Evolutionary conservation across 2,113 vertebrate genomes (phyloP).

Genomic region (Brienomyrus brachyistius): DNA sequence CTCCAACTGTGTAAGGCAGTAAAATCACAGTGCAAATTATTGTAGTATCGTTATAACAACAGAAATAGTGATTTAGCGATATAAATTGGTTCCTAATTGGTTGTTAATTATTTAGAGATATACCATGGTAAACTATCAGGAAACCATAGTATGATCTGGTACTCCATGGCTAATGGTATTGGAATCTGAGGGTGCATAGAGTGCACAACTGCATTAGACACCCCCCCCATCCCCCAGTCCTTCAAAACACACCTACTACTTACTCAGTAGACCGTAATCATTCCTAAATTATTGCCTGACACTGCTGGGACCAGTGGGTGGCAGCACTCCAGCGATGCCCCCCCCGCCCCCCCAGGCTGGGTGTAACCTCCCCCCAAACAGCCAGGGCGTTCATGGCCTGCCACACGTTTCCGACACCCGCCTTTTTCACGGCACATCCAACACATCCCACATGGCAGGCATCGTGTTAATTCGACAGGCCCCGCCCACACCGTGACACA

Average conservation of each 20-base stretch:
- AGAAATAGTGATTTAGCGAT: background rate
- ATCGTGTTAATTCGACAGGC: background rate
- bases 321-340: background rate
- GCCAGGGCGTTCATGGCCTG: background rate
- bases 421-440: background rate
- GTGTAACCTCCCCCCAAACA: background rate
- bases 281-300: slow-evolving; percentile 6
- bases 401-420: background rate
- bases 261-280: background rate
- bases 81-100: background rate
- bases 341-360: background rate
- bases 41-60: background rate
- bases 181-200: background rate
- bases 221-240: background rate
- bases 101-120: background rate
- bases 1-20: background rate
- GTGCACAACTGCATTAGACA: background rate
- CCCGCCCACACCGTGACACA: background rate
- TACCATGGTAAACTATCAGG: background rate
- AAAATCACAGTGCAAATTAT: background rate
- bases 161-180: background rate
- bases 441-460: background rate
- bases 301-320: background rate
- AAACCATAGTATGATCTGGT: background rate
- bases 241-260: background rate